Evolutionary conservation across 2,113 vertebrate species (phyloP).

Genomic region (Melospiza melodia): DNA sequence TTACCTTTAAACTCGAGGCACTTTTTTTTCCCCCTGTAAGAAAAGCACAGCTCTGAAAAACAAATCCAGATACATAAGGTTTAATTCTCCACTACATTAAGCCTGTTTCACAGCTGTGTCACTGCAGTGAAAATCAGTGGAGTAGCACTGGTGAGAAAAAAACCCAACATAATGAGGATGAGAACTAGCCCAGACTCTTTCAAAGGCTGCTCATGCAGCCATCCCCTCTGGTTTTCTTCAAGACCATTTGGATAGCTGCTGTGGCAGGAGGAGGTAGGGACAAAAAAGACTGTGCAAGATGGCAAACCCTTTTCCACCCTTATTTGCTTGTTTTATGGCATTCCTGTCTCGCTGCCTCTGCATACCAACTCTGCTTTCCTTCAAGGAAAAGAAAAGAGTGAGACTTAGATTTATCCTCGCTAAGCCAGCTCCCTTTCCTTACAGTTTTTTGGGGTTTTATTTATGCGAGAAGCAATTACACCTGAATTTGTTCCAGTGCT

Average conservation of each 20-base stretch:
- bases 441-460: neutral
- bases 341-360: neutral
- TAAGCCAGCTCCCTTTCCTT: neutral
- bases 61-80: neutral
- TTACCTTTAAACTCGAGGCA: neutral
- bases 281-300: neutral
- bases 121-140: constrained; percentile 16
- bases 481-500: constrained; percentile 8
- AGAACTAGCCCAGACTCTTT: neutral
- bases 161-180: rapidly evolving
- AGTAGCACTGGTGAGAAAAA: neutral
- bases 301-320: neutral
- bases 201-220: neutral
- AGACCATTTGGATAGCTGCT: neutral
- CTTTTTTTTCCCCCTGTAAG: neutral
- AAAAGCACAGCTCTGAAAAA: neutral
- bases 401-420: neutral
- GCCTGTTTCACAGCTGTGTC: constrained; percentile 12
- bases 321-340: neutral
- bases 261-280: neutral
- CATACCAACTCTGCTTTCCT: constrained; percentile 16
- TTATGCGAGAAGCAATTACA: neutral
- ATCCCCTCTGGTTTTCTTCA: neutral
- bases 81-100: constrained; percentile 33
- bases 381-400: neutral